Evolutionary conservation across 2,888 invertebrate genomes (phyloP), one percentile per base, ranked within the genome.

Genomic region (Dasypogon diadema): DNA sequence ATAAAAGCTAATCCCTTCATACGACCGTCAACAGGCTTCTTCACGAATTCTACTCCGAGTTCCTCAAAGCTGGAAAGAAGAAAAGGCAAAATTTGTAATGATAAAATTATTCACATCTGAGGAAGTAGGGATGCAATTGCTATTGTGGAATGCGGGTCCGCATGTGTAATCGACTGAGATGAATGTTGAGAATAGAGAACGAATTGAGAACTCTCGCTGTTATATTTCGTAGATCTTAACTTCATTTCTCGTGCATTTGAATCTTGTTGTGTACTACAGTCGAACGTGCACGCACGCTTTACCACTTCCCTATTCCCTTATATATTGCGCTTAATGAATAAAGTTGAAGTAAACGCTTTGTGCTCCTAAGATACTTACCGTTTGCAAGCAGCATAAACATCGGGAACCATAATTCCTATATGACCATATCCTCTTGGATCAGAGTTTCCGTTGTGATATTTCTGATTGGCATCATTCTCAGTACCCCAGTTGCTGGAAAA

Each of bases 1-100:
- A 98, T 95, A 84, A 98, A 98, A 1, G 97, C 98, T 58, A 98
- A 87, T 0, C 96, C 96, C 84, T 94, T 96, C 96, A 97, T 97
- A 84, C 93, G 95, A 0, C 96, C 96, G 81, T 96, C 97, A 81
- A 93, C 91, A 0, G 96, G 97, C 79, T 90, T 92, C 84, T 98
- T 98, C 1, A 96, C 89, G 85, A 97, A 98, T 78, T 93, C 92
- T 2, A 97, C 97, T 0, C 93, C 94, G 75, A 92, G 88, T 79
- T 92, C 88, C 82, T 97, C 95, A 83, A 98, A 98, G 81, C 85
- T 85, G 58, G 8, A 24, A 78, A 76, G n/a, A 1, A 77, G 30
- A 30, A 18, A 37, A 56, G 12, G 14, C 37, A 16, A 24, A 30
- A 30, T 22, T 56, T 14, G 14, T n/a, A n/a, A n/a, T n/a, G n/a